phyloP scores from a whole-genome alignment of 2,113 vertebrate species.

The Elanus axillaris region DNA sequence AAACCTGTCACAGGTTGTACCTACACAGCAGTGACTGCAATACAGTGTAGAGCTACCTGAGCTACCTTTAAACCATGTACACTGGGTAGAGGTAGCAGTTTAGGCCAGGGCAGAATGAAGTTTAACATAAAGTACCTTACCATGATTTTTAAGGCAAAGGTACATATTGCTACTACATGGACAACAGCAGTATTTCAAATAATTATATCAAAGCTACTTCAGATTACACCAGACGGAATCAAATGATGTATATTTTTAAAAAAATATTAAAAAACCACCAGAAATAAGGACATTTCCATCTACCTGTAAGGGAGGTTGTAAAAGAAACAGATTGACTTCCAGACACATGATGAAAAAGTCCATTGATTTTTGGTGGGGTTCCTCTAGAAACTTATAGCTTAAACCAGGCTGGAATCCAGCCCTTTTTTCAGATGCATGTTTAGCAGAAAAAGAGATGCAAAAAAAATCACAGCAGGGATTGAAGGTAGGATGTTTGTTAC shows the following conservation, averaged over 20 bases:
- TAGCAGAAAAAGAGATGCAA: not conserved
- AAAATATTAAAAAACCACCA: not conserved
- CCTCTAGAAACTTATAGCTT: not conserved
- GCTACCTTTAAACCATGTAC: not conserved
- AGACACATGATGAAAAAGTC: not conserved
- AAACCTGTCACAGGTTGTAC: not conserved
- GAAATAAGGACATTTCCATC: not conserved
- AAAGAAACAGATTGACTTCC: not conserved
- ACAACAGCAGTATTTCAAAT: not conserved
- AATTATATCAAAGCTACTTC: not conserved
- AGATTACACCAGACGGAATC: not conserved
- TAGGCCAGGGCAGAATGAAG: not conserved
- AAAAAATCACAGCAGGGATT: not conserved
- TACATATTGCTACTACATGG: not conserved
- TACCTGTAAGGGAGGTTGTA: not conserved
- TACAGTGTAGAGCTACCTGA: not conserved
- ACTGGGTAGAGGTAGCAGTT: not conserved
- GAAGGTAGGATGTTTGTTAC: not conserved
- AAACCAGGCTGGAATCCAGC: not conserved
- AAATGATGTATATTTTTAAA: not conserved
- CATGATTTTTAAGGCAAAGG: not conserved
- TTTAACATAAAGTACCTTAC: not conserved
- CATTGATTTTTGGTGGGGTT: not conserved
- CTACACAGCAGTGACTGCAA: not conserved
- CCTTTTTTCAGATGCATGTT: not conserved